Evolutionary conservation across 2,888 invertebrate genomes (phyloP), one percentile per base, ranked within the genome.

Genomic region (Idaea straminata): DNA sequence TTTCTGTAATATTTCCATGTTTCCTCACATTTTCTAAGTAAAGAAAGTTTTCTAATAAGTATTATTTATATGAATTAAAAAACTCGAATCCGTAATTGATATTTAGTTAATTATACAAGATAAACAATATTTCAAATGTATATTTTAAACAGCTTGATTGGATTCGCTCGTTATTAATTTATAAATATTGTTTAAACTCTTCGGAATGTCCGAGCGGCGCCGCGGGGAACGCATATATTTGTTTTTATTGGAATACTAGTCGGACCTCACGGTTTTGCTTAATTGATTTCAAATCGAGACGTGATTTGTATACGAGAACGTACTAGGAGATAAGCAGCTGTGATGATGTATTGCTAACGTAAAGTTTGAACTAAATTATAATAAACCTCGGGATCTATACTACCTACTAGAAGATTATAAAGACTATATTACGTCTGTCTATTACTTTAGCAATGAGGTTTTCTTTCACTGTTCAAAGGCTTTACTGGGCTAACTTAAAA

Each of bases 111-210:
- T 47, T 47, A 47, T 47, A 47, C 47, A 13, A 47, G 13, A 47
- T 47, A 47, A 47, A 47, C 47, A 47, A 47, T 47, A 47, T 10
- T 47, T 47, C 47, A 47, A 47, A 47, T 47, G 13, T 47, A 13
- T 47, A 47, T 47, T 47, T 47, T 13, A 47, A 47, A 47, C 47
- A 47, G 47, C 47, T 47, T 13, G 47, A 47, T 47, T 47, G 47
- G 47, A 47, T 47, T 10, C 0, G 10, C 47, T 71, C 79, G 80
- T 83, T 87, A 89, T 89, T 88, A 89, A 89, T 89, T 87, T 85
- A 86, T 85, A 86, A 47, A 47, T 89, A 85, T 86, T 86, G 85
- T 88, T 87, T 88, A 83, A 83, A 85, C 82, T 83, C 81, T 79
- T 79, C 79, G 85, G 87, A 85, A 88, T 88, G 87, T 81, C 78